Evolutionary conservation across 2,797 vertebrate species (phyloP).

Genomic region (Microctenopoma stevenorrisi): DNA sequence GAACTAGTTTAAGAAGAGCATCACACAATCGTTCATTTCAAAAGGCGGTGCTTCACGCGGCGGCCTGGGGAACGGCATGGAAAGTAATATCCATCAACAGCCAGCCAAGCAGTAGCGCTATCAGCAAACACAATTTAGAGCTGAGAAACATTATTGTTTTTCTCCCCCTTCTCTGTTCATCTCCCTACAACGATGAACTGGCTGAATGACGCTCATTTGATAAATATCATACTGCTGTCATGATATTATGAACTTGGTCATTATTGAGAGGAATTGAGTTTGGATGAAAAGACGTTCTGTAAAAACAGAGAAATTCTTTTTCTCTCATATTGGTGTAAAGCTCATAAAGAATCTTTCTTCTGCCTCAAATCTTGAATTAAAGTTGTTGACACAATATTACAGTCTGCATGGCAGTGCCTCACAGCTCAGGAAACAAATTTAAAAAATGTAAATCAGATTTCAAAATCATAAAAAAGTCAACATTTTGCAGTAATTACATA

Average conservation of each 20-base stretch:
- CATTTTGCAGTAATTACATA: conserved; percentile 5
- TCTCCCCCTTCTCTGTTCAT: conserved; percentile 55
- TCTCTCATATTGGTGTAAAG: conserved; percentile 21
- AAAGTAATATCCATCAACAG: conserved; percentile 84
- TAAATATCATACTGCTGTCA: conserved; percentile 74
- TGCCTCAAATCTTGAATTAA: conserved; percentile 31
- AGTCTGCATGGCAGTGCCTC: not conserved
- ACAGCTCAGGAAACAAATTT: conserved; percentile 10
- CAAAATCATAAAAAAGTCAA: not conserved
- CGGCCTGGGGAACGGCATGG: conserved; percentile 73
- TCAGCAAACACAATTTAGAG: conserved; percentile 83
- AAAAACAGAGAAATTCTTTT: conserved; percentile 45
- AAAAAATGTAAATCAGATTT: conserved; percentile 4
- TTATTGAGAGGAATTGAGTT: conserved; percentile 70
- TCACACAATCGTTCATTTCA: conserved; percentile 79
- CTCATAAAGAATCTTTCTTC: conserved; percentile 22
- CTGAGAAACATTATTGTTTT: conserved; percentile 79
- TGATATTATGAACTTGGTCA: conserved; percentile 66
- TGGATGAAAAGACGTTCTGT: conserved; percentile 57
- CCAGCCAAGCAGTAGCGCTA: conserved; percentile 78
- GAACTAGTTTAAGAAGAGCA: conserved; percentile 82
- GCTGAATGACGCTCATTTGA: conserved; percentile 73
- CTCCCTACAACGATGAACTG: conserved; percentile 64
- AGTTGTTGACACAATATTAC: conserved; percentile 21
- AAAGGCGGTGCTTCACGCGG: conserved; percentile 71